A percentile compares a stretch with the other conserved stretches of the same genome.
phyloP scores from a whole-genome alignment of 1,140 invertebrate genomes.

The Drosophila mauritiana region DNA sequence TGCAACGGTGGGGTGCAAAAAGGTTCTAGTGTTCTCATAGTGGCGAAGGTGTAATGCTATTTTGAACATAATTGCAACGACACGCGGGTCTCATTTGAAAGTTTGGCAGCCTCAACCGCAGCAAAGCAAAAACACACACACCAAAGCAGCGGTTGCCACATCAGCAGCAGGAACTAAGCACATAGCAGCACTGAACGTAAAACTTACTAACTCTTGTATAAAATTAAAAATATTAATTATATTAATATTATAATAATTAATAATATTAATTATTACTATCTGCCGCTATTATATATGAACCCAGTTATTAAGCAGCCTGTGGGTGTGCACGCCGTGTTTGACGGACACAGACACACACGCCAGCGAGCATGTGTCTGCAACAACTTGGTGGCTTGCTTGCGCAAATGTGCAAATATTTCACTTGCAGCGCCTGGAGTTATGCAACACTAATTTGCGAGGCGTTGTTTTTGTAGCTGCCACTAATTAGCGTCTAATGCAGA shows the following conservation, averaged over 20 bases:
- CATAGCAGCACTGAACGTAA: not conserved
- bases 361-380: slow-evolving; percentile 3
- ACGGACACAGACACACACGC: slow-evolving; percentile 19
- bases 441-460: slow-evolving; percentile 34
- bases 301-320: not conserved
- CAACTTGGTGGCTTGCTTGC: slow-evolving; percentile 33
- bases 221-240: not conserved
- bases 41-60: slow-evolving; percentile 34
- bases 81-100: slow-evolving; percentile 41
- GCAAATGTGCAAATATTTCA: slow-evolving; percentile 64
- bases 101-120: slow-evolving; percentile 39
- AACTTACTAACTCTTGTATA: too few relatives aligned
- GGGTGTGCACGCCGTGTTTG: slow-evolving; percentile 13
- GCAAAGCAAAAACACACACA: slow-evolving; percentile 32
- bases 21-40: not conserved
- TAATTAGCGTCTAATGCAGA: slow-evolving; percentile 49
- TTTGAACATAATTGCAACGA: slow-evolving; percentile 53
- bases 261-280: not conserved
- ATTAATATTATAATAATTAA: too few relatives aligned
- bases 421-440: slow-evolving; percentile 36
- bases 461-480: slow-evolving; percentile 33
- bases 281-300: too few relatives aligned
- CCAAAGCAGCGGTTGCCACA: slow-evolving; percentile 11
- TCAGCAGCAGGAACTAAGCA: slow-evolving; percentile 19
- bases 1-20: slow-evolving; percentile 11